Evolutionary conservation across 2,113 vertebrate species (phyloP), one percentile per base, ranked within the genome.

Genomic region (Lophochroa leadbeateri): DNA sequence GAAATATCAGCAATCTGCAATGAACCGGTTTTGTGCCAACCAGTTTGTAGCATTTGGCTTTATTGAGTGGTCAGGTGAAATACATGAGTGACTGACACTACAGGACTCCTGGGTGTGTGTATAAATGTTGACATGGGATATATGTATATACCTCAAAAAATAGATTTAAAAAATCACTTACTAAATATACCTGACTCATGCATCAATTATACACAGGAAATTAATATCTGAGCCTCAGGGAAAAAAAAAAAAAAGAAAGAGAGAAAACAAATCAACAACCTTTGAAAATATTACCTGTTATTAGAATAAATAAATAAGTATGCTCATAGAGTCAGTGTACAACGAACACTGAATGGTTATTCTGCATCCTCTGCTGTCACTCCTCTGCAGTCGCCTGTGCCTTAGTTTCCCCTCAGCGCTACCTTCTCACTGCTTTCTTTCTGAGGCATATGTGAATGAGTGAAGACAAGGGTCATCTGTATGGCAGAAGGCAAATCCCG

Each of bases 171-270:
- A 70, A 31, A 14, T 27, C 3, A 10, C 1, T 68, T 81, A 28
- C 7, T 49, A 29, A 86, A 78, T 50, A 1, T 55, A 20, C 84
- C 13, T 46, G 41, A 37, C 15, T 88, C 15, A 19, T 55, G 12
- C 8, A 53, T 49, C 21, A 58, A 2, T 5, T 61, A 17, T 7
- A n/a, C 6, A 37, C 3, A 53, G 23, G 53, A 61, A 82, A 82
- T 60, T 33, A 52, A 61, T 28, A 16, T 14, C 52, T 72, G 20
- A 86, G 52, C 5, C 28, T 74, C 7, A n/a, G 5, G 16, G 2
- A 0, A 0, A 0, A 1, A 5, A 5, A 58, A 41, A 35, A 46
- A 15, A 50, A 53, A 33, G 17, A 57, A 20, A 57, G 55, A 57
- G 2, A 1, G 8, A 47, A 55, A 55, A 10, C 55, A 57, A 57